Base-by-base conservation (phyloP, 2,797 vertebrate genomes). In the Cuculus canorus region DNA sequence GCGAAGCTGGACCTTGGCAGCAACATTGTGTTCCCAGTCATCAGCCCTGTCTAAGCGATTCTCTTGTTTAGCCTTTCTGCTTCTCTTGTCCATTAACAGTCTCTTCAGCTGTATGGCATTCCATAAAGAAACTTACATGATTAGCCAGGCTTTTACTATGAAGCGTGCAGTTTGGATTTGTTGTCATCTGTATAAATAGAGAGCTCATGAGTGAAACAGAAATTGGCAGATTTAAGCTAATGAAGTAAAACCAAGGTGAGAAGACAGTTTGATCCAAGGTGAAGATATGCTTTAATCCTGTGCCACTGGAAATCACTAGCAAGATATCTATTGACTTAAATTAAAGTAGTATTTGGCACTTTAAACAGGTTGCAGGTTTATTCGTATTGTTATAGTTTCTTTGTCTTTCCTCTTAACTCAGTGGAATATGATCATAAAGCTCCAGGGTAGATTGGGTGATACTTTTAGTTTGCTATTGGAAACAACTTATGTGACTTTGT, bases 401-500 rank as follows among this genome's bases (percentile, higher is more conserved):
- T 95, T 92, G 83, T 87, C 88, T 88, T 94, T 91, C 73, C 71
- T 75, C 65, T 41, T 50, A 65, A 50, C 2, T 2, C 69, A 39
- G 45, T 78, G 82, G 70, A 78, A 95, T 0, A 0, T 68, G 66
- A 77, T 95, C 27, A 4, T 92, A 61, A 92, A 91, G 77, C 93
- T 94, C 59, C 5, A 0, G 90, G 66, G 81, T 84, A 89, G 91
- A 90, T 90, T 69, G 54, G 45, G 18, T 21, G 87, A 93, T 95
- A 86, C 41, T 18, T 93, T 91, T 94, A 70, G 63, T 92, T 96
- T 93, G 80, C 93, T 97, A 83, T 39, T 96, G 86, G 88, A 92
- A 94, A 93, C 84, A 91, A 81, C 64, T 84, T 92, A 43, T 0
- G 21, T 90, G 84, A 71, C 76, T 94, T 80, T 95, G 77, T 94